Evolutionary conservation across 1,140 invertebrate species (phyloP).

Genomic region (Solenopsis fugax): DNA sequence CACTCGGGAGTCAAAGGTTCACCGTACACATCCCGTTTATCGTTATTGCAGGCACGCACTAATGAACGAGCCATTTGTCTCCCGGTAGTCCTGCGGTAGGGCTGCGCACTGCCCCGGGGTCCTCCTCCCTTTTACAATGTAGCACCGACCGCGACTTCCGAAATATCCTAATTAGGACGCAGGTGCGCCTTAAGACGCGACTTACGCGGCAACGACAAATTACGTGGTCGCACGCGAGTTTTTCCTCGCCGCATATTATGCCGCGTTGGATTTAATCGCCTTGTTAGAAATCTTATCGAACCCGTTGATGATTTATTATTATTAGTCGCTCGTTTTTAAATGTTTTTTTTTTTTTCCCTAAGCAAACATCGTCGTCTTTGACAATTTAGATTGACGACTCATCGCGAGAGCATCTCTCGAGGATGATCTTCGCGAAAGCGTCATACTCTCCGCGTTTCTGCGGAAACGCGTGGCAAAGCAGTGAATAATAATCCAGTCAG

Average conservation of each 20-base stretch:
- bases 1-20: constrained; percentile 26
- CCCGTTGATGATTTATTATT: background rate
- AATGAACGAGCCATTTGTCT: constrained; percentile 66
- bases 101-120: background rate
- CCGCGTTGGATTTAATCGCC: constrained; percentile 19
- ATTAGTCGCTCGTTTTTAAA: background rate
- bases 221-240: background rate
- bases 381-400: constrained; percentile 23
- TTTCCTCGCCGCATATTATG: background rate
- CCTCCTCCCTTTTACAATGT: background rate
- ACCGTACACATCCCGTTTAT: constrained; percentile 56
- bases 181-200: constrained; percentile 35
- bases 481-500: constrained; percentile 42
- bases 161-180: constrained; percentile 57
- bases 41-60: constrained; percentile 34
- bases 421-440: constrained; percentile 33
- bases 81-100: background rate
- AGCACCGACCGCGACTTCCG: constrained; percentile 9
- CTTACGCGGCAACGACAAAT: constrained; percentile 7
- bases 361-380: background rate
- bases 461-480: constrained; percentile 8
- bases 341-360: background rate
- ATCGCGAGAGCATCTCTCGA: background rate
- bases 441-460: constrained; percentile 41
- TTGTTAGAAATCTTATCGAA: constrained; percentile 32